Evolutionary conservation across 1,140 invertebrate species (phyloP), one percentile per base, ranked within the genome.

Genomic region (Drosophila saltans): DNA sequence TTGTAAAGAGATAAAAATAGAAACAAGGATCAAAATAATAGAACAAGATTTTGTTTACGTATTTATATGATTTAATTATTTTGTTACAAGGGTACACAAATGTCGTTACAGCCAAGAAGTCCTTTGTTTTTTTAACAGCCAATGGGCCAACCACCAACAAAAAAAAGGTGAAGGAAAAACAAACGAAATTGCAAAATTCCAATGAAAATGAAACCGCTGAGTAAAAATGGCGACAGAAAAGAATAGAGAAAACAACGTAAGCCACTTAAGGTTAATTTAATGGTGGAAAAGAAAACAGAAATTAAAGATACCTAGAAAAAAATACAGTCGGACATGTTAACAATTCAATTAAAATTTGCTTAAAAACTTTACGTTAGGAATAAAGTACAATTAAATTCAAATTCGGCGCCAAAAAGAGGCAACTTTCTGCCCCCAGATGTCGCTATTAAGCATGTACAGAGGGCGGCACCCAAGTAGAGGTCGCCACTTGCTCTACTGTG

Each of bases 141-240:
- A 61, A 63, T 45, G 55, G 57, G 39, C 9, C 40, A 76, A 52
- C 61, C 78, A 59, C 66, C 1, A 7, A 36, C 62, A 66, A 72
- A 61, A 48, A 68, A 61, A 48, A 68, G 67, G 16, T 64, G 45
- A 70, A 58, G 2, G 41, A 36, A 58, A 28, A n/a, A 26, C 68
- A 48, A 67, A 66, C 61, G 58, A 64, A 72, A 74, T 65, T 68
- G 58, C 64, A 16, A 75, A 74, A 55, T 63, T 82, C 64, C 63
- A 70, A 72, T 70, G 63, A 79, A 75, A 83, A 80, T 77, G 81
- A 72, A 85, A 78, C 66, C 72, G 28, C 72, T 43, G n/a, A 48
- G 16, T 21, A 48, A 76, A 60, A 65, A 30, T 10, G 30, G 26
- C 43, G 21, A 9, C n/a, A 24, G n/a, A 55, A 30, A 28, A 2